Base-by-base conservation (phyloP, 1,140 invertebrate genomes). In the Ceratina calcarata region DNA sequence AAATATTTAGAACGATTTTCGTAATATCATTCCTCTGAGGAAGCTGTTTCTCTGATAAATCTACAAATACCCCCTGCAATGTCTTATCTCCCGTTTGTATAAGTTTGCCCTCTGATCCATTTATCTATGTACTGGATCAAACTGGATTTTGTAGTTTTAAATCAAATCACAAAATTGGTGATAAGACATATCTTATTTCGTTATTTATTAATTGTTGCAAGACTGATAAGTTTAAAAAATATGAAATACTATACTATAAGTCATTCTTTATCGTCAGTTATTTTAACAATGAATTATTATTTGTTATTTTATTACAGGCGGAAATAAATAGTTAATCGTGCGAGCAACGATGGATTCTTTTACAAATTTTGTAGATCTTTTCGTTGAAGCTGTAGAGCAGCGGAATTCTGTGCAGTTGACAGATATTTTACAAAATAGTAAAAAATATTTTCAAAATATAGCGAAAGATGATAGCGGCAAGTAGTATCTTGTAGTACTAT, bases 271-370 rank as follows among this genome's bases (percentile, higher is more conserved):
- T 62, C 27, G 15, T 32, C 27, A 62, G 13, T 12, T 62, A 6
- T 4, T 32, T 27, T 62, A 45, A 8, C 37, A 45, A 45, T 45
- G 10, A 45, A 15, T 62, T 32, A 32, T 3, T 24, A 32, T 62
- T 10, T 62, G 1, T 27, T 62, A 61, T 45, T 32, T 55, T 18
- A 22, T 68, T 64, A 18, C 62, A 37, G 27, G 37, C 15, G 16
- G 3, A 49, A 22, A 66, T 13, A 12, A 37, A 51, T 15, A 20
- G 12, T 66, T 66, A 66, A 66, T n/a, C n/a, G n/a, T n/a, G n/a
- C n/a, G n/a, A 15, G n/a, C 12, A 57, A 71, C 70, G 37, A 91
- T 91, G 90, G 85, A 91, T 49, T 79, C 81, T 0, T 83, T 88
- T 55, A 37, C 72, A 67, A 74, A 15, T 13, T 90, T 90, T 64